A percentile compares a stretch with the other conserved stretches of the same genome.
Evolutionary conservation across 1,140 invertebrate species (phyloP).

Genomic region (Drosophila kepulauana): DNA sequence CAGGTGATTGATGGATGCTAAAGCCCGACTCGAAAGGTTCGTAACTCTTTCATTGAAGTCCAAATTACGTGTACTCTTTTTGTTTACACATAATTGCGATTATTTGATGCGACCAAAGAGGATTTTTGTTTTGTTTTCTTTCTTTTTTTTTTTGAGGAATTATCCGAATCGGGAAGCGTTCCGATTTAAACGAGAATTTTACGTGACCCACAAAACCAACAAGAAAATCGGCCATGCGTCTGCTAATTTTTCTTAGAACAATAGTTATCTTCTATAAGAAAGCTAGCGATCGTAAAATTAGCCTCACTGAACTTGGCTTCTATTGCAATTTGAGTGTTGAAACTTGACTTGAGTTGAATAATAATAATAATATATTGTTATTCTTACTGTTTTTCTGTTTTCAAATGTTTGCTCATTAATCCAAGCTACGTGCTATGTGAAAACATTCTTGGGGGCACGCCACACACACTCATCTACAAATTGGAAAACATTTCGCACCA

Average conservation of each 20-base stretch:
- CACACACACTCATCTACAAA: neutral
- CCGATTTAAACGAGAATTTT: neutral
- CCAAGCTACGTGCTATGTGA: neutral
- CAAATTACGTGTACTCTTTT: conserved; percentile 26
- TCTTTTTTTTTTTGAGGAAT: conserved; percentile 17
- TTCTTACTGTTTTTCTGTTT: neutral
- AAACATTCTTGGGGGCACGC: conserved; percentile 6
- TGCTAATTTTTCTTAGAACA: neutral
- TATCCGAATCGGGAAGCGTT: conserved; percentile 46
- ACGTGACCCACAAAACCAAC: conserved; percentile 1
- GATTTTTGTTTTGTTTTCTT: conserved; percentile 3
- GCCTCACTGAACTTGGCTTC: conserved; percentile 7
- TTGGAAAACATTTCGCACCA: neutral
- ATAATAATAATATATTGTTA: conserved; percentile 9
- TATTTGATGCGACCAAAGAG: conserved; percentile 28
- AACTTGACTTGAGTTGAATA: neutral
- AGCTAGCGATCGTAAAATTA: neutral
- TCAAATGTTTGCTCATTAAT: neutral
- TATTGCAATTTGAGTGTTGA: conserved; percentile 3
- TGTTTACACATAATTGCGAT: conserved; percentile 26
- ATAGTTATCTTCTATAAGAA: conserved; percentile 2
- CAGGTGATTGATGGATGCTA: conserved; percentile 66
- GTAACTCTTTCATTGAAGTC: conserved; percentile 34
- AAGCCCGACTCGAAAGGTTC: conserved; percentile 28
- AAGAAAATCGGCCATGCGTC: conserved; percentile 16